These are phyloP conservation scores for Hippoglossus hippoglossus DNA, from an alignment of 2,797 vertebrate genomes.

Conservation along the genomic window DNA sequence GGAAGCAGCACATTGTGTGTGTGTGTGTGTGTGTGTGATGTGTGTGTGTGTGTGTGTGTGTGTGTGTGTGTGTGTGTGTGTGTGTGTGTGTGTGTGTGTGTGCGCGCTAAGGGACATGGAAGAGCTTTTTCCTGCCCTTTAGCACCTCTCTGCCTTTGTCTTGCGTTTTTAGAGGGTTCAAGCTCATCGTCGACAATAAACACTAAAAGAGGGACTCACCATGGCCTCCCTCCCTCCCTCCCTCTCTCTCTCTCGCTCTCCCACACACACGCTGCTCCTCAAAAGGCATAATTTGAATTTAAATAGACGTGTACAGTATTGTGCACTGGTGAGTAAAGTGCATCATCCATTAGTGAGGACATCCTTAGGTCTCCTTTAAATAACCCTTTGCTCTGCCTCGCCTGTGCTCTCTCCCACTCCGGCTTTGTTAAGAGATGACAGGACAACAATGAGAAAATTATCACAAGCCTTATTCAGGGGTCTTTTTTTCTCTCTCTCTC, in stretches of 20 bases:
- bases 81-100: slow-evolving; percentile 5
- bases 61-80: slow-evolving; percentile 5
- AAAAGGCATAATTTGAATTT: slow-evolving; percentile 73
- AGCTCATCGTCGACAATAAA: slow-evolving; percentile 72
- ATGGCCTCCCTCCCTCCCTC: neutral
- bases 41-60: slow-evolving; percentile 9
- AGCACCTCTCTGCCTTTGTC: slow-evolving; percentile 73
- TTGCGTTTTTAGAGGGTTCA: slow-evolving; percentile 71
- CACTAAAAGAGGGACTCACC: slow-evolving; percentile 54
- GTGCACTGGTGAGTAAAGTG: slow-evolving; percentile 67
- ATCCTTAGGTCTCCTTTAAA: slow-evolving; percentile 72
- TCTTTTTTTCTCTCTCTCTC: neutral
- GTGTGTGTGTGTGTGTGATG: slow-evolving; percentile 4
- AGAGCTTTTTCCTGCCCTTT: slow-evolving; percentile 61
- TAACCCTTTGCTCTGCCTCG: slow-evolving; percentile 55
- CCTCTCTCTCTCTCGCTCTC: neutral
- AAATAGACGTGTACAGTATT: slow-evolving; percentile 79
- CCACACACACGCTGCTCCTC: slow-evolving; percentile 40
- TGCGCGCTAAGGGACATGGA: slow-evolving; percentile 46
- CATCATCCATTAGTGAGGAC: slow-evolving; percentile 73
- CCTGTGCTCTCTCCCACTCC: slow-evolving; percentile 23
- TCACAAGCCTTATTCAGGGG: slow-evolving; percentile 47
- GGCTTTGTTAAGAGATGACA: slow-evolving; percentile 66
- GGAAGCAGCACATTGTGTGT: neutral
- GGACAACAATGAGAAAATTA: slow-evolving; percentile 68